Conservation (phyloP, 2,888 invertebrate species). For the Hydroisotoma schaefferi region DNA sequence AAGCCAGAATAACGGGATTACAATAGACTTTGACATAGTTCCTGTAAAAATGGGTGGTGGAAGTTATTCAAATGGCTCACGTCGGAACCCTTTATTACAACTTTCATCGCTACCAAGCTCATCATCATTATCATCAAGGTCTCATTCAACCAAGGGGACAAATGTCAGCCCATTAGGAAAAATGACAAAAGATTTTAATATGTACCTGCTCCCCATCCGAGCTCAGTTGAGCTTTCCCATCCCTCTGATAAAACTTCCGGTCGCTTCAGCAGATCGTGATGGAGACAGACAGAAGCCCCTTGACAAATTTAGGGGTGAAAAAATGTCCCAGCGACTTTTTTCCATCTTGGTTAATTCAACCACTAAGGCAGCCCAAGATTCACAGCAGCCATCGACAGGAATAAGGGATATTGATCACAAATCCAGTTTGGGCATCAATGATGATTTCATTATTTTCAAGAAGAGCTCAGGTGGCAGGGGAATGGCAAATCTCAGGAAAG, state of each 20-base stretch:
- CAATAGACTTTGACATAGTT: constrained; percentile 38
- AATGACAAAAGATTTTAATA: constrained; percentile 26
- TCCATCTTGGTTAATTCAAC: background rate
- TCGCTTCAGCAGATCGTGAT: background rate
- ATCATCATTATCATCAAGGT: constrained; percentile 12
- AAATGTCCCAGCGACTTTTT: constrained; percentile 5
- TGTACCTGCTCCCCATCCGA: constrained; percentile 25
- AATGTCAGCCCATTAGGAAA: constrained; percentile 18
- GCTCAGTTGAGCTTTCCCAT: constrained; percentile 12
- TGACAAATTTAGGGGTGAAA: background rate
- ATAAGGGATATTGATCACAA: no score
- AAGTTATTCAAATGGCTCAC: constrained; percentile 20
- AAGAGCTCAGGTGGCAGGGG: no score
- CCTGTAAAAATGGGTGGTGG: constrained; percentile 24
- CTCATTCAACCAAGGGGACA: constrained; percentile 7
- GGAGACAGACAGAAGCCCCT: background rate
- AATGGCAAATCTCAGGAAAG: no score
- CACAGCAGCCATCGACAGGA: no score
- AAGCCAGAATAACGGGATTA: constrained; percentile 31
- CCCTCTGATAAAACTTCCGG: background rate
- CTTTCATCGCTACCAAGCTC: constrained; percentile 10
- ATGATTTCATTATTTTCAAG: no score
- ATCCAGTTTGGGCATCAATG: no score
- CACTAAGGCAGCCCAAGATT: no score
- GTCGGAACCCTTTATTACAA: constrained; percentile 16